phyloP scores from a whole-genome alignment of 2,888 invertebrate genomes.

The Lithophane leautieri region DNA sequence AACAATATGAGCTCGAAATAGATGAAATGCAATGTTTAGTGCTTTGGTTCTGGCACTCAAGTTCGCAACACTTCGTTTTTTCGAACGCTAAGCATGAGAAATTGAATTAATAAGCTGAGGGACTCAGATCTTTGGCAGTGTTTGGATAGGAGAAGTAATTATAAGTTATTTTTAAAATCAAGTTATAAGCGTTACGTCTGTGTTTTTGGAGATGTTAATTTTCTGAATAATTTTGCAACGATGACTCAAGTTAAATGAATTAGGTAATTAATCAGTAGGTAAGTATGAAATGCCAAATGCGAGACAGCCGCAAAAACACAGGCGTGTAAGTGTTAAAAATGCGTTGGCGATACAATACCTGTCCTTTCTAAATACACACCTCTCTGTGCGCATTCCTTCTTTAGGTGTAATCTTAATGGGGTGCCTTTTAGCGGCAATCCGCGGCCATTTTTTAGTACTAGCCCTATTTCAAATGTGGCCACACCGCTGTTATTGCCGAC shows the following conservation, averaged over 20 bases:
- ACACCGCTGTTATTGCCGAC: conserved; percentile 96
- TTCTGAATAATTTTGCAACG: neutral
- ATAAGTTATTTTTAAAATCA: conserved; percentile 60
- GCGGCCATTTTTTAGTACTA: conserved; percentile 95
- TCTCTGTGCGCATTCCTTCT: conserved; percentile 98
- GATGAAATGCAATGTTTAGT: conserved; percentile 78
- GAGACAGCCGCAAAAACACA: conserved; percentile 76
- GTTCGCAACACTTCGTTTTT: conserved; percentile 57
- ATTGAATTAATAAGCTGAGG: conserved; percentile 77
- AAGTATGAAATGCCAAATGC: conserved; percentile 18
- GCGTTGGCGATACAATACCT: conserved; percentile 91
- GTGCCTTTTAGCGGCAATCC: conserved; percentile 96
- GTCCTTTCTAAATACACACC: conserved; percentile 94
- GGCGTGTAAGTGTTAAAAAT: conserved; percentile 89
- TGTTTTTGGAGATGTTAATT: conserved; percentile 74
- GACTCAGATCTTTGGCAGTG: conserved; percentile 61
- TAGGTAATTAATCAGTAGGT: neutral
- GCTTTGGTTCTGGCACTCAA: conserved; percentile 63
- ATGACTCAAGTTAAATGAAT: neutral
- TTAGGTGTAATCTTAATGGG: conserved; percentile 95
- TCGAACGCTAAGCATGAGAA: conserved; percentile 65
- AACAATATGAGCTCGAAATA: conserved; percentile 77
- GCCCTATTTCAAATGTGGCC: conserved; percentile 96
- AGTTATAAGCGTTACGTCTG: conserved; percentile 80
- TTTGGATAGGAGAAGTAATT: conserved; percentile 53